Evolutionary conservation across 2,888 invertebrate genomes (phyloP).

Genomic region (Coenonympha glycerion): DNA sequence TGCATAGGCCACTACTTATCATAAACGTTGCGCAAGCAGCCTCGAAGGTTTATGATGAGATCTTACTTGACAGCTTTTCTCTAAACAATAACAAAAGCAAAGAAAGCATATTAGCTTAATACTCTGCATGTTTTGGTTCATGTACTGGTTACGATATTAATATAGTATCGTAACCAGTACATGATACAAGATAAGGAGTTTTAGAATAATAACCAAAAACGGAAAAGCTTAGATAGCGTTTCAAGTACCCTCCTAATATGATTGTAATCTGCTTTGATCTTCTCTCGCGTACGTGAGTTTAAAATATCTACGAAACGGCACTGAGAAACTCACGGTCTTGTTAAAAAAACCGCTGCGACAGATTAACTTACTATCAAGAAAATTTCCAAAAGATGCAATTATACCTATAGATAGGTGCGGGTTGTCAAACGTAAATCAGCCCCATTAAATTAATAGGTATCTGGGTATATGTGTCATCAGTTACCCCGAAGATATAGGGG

Average conservation of each 20-base stretch:
- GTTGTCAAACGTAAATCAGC: slow-evolving; percentile 8
- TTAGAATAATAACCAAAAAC: too few species aligned
- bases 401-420: not conserved
- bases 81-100: not conserved
- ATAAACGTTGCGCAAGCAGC: slow-evolving; percentile 11
- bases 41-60: not conserved
- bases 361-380: too few species aligned
- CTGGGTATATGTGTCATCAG: slow-evolving; percentile 37
- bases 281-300: not conserved
- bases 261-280: not conserved
- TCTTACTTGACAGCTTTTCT: not conserved
- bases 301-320: not conserved
- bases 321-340: not conserved
- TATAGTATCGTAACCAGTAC: too few species aligned
- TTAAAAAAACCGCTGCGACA: not conserved
- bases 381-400: not conserved
- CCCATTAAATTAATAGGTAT: slow-evolving; percentile 9
- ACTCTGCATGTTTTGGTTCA: too few species aligned
- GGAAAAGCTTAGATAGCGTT: not conserved
- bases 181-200: too few species aligned
- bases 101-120: too few species aligned
- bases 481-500: slow-evolving; percentile 2
- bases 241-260: not conserved
- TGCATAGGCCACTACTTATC: slow-evolving; percentile 24
- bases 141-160: too few species aligned